Evolutionary conservation across 2,113 vertebrate species (phyloP).

Genomic region (Sprattus sprattus): DNA sequence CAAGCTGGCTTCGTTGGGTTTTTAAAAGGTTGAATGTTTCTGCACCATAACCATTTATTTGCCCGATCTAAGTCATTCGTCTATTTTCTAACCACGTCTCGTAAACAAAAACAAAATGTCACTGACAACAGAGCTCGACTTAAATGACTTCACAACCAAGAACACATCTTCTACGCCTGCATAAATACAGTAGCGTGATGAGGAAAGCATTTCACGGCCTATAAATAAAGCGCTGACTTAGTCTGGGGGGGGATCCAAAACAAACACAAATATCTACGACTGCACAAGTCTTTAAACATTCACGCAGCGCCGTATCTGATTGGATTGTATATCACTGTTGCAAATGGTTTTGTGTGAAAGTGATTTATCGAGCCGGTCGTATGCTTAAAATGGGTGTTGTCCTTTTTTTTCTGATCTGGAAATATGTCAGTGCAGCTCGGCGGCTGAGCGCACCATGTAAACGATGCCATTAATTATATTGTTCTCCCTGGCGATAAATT

Average conservation of each 20-base stretch:
- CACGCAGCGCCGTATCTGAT: neutral
- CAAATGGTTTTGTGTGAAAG: neutral
- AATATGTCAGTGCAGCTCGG: neutral
- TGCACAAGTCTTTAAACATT: neutral
- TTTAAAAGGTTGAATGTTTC: constrained; percentile 1
- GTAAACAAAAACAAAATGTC: neutral
- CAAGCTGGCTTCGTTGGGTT: neutral
- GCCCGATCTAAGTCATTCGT: neutral
- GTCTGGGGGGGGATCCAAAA: neutral
- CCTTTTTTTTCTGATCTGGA: neutral
- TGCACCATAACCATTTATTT: neutral
- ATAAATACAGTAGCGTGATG: neutral
- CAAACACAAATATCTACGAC: neutral
- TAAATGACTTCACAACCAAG: neutral
- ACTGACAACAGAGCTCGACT: constrained; percentile 1
- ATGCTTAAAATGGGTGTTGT: neutral
- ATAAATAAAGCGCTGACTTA: neutral
- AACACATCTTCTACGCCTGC: neutral
- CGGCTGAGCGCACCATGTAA: constrained; percentile 9
- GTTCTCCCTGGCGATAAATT: constrained; percentile 40
- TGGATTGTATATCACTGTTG: neutral
- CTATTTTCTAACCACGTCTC: neutral
- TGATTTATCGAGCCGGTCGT: neutral
- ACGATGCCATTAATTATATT: constrained; percentile 20
- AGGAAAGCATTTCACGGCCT: neutral